Percentiles rank a stretch among this genome's conserved stretches.
These are phyloP conservation scores for Petrocephalus sullivani DNA, from an alignment of 2,797 vertebrate species.

Conservation along the genomic window DNA sequence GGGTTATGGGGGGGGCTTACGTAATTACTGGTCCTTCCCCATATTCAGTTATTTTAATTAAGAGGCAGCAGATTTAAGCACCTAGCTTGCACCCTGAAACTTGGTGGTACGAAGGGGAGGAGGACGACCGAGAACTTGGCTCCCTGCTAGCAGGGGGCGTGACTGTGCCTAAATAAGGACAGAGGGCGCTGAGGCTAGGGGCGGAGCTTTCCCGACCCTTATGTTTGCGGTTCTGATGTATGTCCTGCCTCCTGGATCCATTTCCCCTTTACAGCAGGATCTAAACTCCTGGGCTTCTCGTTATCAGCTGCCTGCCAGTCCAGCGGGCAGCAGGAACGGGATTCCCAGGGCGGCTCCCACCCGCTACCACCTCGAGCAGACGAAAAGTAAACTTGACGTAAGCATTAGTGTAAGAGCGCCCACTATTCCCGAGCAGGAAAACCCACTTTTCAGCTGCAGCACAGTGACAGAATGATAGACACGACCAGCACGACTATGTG, in stretches of 20 bases:
- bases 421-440: not conserved
- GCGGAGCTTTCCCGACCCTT: not conserved
- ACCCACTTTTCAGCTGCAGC: not conserved
- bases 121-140: not conserved
- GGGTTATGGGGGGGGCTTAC: not conserved
- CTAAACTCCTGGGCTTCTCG: not conserved
- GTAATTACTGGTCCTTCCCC: not conserved
- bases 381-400: not conserved
- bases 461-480: not conserved
- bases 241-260: not conserved
- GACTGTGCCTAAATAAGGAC: not conserved
- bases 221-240: not conserved
- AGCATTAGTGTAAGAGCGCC: not conserved
- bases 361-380: not conserved
- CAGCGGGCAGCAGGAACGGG: not conserved
- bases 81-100: not conserved
- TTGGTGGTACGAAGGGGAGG: not conserved
- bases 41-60: constrained; percentile 12
- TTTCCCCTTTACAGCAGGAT: not conserved
- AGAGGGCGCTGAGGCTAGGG: not conserved
- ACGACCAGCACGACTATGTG: not conserved
- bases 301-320: not conserved
- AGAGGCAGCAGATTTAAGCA: not conserved
- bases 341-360: not conserved
- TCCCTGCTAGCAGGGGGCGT: not conserved